Percentiles rank a stretch among this genome's conserved stretches.
phyloP scores from a whole-genome alignment of 23 tunicate species.

The Corella eumyota region DNA sequence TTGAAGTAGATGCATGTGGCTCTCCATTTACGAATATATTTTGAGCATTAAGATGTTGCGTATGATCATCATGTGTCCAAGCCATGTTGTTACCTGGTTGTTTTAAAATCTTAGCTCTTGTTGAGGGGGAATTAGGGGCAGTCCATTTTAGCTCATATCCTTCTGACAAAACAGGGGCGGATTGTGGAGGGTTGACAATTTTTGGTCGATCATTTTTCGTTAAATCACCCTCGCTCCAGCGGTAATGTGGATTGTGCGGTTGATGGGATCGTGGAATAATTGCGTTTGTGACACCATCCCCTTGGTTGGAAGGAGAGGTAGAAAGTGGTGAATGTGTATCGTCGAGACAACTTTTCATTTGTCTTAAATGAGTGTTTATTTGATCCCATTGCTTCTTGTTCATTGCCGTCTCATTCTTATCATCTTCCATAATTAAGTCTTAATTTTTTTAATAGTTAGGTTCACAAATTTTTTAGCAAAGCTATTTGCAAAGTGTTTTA shows the following conservation, averaged over 20 bases:
- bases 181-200: conserved; percentile 33
- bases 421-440: too few species aligned
- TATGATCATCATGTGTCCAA: neutral
- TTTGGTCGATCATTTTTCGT: conserved; percentile 1
- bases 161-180: conserved; percentile 70
- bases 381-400: conserved; percentile 37
- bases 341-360: conserved; percentile 18
- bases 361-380: conserved; percentile 19
- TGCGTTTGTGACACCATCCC: too few species aligned
- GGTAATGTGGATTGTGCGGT: conserved; percentile 31
- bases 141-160: conserved; percentile 43
- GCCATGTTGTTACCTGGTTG: neutral
- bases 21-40: neutral
- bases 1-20: neutral
- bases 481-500: too few species aligned
- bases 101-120: neutral
- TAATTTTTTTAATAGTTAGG: too few species aligned
- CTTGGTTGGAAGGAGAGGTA: conserved; percentile 30
- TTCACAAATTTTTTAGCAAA: too few species aligned
- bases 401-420: too few species aligned
- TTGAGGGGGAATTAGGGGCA: neutral
- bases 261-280: neutral
- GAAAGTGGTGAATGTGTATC: conserved; percentile 14
- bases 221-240: conserved; percentile 46
- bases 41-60: neutral